A percentile compares a stretch with the other conserved stretches of the same genome.
These are phyloP conservation scores for Trissoscelio sp. DNA, from an alignment of 2,888 invertebrate species.

Conservation along the genomic window DNA sequence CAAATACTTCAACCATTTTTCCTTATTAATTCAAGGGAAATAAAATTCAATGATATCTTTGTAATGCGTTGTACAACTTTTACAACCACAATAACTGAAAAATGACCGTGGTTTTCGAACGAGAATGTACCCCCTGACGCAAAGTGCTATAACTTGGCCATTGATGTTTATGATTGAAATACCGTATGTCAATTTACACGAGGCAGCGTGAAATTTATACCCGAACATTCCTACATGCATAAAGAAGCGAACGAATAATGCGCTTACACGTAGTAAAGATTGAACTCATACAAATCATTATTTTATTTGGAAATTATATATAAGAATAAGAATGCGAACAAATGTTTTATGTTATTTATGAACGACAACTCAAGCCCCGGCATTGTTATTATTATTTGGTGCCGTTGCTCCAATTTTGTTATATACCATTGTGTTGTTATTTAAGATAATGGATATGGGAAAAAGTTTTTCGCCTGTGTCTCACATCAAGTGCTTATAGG, in stretches of 20 bases:
- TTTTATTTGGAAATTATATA: slow-evolving; percentile 33
- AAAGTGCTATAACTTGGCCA: slow-evolving; percentile 29
- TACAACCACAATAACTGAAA: slow-evolving; percentile 36
- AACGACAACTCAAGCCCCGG: slow-evolving; percentile 1
- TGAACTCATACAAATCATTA: slow-evolving; percentile 13
- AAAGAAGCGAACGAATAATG: slow-evolving; percentile 2
- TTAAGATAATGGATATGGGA: slow-evolving; percentile 15
- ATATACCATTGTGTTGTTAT: background rate
- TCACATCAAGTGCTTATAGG: slow-evolving; percentile 40
- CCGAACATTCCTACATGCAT: background rate
- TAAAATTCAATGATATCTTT: slow-evolving; percentile 33
- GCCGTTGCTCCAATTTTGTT: slow-evolving; percentile 6
- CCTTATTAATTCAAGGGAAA: slow-evolving; percentile 37
- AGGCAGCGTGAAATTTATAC: slow-evolving; percentile 17
- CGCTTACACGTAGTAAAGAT: background rate
- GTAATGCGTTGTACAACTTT: slow-evolving; percentile 29
- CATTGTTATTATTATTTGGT: background rate
- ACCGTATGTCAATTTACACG: slow-evolving; percentile 41
- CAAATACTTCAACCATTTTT: slow-evolving; percentile 32
- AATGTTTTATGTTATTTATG: slow-evolving; percentile 18
- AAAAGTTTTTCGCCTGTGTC: slow-evolving; percentile 1
- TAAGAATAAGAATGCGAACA: slow-evolving; percentile 20
- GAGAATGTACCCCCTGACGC: slow-evolving; percentile 24
- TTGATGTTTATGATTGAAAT: slow-evolving; percentile 46
- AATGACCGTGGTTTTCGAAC: slow-evolving; percentile 21